Base-by-base conservation (phyloP, 2,888 invertebrate genomes). In the Meganola albula region DNA sequence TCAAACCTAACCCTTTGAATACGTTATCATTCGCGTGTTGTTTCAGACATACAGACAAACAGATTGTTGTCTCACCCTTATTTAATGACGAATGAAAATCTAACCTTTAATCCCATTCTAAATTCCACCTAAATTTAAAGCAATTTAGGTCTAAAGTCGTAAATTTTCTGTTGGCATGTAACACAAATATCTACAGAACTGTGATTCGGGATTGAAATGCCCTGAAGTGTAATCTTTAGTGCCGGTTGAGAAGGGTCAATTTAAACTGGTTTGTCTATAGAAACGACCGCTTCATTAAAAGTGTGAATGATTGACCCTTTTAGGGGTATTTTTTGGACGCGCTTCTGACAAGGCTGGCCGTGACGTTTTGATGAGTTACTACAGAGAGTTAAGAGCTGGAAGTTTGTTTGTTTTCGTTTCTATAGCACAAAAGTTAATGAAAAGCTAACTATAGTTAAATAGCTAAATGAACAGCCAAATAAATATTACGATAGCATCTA, bases 1-100 rank as follows among this genome's bases (percentile, higher is more conserved):
- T 53, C 41, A 52, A 31, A 40, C n/a, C 53, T 56, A 63, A 63
- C 65, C 74, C 72, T 70, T 67, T 68, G 63, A 61, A 63, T 57
- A 66, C 63, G 20, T 58, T 73, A 76, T 77, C 77, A 74, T 69
- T 66, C 62, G 67, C 61, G 61, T 72, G 75, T 78, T 78, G 71
- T 76, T 75, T 61, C 77, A 79, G 70, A 71, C 72, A 67, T 61
- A 67, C 72, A 56, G 57, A 77, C 77, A 72, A 69, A 78, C 75
- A 72, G 60, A 73, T 63, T 60, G 64, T 69, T 74, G 59, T 69
- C 61, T 53, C 62, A 40, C 63, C 70, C 70, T 64, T 64, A 46
- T 54, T 69, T 61, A 63, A 73, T 70, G 68, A 74, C 70, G 73
- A 74, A 74, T 78, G 69, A 71, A 74, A 73, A 66, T 64, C 59